A percentile compares a stretch with the other conserved stretches of the same genome.
Conservation (phyloP, 1,140 invertebrate species). For the Drosophila malerkotliana region DNA sequence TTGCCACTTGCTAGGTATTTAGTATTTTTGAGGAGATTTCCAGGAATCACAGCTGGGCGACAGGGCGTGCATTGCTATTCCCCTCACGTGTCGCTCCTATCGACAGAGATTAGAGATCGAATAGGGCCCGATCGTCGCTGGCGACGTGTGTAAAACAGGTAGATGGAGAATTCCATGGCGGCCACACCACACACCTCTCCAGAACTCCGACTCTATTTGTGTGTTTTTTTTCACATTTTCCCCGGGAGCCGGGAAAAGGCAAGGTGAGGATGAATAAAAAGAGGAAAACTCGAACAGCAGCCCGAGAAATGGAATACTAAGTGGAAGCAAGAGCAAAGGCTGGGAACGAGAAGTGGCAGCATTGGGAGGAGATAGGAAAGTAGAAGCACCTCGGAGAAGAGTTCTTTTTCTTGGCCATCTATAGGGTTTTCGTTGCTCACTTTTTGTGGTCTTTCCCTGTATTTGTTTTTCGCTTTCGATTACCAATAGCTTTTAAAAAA, state of each 20-base stretch:
- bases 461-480: constrained; percentile 50
- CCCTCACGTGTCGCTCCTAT: constrained; percentile 60
- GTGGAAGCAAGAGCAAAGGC: constrained; percentile 22
- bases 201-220: constrained; percentile 49
- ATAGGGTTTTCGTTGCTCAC: not conserved
- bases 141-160: constrained; percentile 66
- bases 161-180: constrained; percentile 41
- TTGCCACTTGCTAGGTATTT: not conserved
- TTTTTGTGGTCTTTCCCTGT: no score
- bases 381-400: constrained; percentile 25
- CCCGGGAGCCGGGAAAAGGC: constrained; percentile 17
- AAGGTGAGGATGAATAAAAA: constrained; percentile 39
- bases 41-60: constrained; percentile 59
- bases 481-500: constrained; percentile 74
- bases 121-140: constrained; percentile 32
- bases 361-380: constrained; percentile 11
- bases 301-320: constrained; percentile 38
- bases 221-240: constrained; percentile 61
- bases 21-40: constrained; percentile 20
- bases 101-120: constrained; percentile 58
- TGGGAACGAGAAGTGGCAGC: constrained; percentile 14
- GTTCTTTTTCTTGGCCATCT: not conserved
- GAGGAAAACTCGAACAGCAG: constrained; percentile 34
- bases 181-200: constrained; percentile 27
- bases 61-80: constrained; percentile 48